Base-by-base conservation (phyloP, 2,113 vertebrate species). In the Dromas ardeola region DNA sequence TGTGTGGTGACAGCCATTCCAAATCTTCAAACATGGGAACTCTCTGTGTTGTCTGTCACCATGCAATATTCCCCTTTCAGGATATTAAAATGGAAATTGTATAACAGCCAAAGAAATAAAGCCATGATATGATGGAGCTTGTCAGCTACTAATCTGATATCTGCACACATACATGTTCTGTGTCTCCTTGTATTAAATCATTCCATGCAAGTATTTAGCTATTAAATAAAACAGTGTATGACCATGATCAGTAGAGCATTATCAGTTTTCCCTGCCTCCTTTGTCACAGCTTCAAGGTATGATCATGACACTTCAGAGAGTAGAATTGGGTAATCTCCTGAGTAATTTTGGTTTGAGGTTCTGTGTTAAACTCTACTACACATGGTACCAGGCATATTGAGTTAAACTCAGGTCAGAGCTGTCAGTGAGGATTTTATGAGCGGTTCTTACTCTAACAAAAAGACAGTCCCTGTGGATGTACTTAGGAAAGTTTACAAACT, bases 151-250 rank as follows among this genome's bases (percentile, higher is more conserved):
- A 49, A 96, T 95, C 67, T 93, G 91, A 29, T 94, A 79, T 40
- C 87, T 77, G 77, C 79, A 55, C 66, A 73, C 71, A 58, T 70
- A 1, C 73, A 70, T 81, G 80, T 91, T 92, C 76, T 84, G 38
- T 50, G 87, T 95, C 96, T 89, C 59, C 85, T 87, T 18, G 34
- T 81, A 85, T 97, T 94, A 96, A 94, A 96, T 96, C 96, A 85
- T 61, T 76, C 50, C 40, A 34, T 45, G 91, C 53, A 73, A 79
- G 67, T 30, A 52, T 77, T 94, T 62, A 86, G 76, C 83, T 95
- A 90, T 59, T 81, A 43, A 95, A 79, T 85, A 93, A 90, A 96
- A 52, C 32, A 61, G 47, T 12, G n/a, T 81, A 34, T 66, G 89
- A 53, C 73, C 71, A 55, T 45, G 27, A 81, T 86, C 93, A 70